Evolutionary conservation across 2,888 invertebrate species (phyloP), one percentile per base, ranked within the genome.

Genomic region (Tolmerus cingulatus): DNA sequence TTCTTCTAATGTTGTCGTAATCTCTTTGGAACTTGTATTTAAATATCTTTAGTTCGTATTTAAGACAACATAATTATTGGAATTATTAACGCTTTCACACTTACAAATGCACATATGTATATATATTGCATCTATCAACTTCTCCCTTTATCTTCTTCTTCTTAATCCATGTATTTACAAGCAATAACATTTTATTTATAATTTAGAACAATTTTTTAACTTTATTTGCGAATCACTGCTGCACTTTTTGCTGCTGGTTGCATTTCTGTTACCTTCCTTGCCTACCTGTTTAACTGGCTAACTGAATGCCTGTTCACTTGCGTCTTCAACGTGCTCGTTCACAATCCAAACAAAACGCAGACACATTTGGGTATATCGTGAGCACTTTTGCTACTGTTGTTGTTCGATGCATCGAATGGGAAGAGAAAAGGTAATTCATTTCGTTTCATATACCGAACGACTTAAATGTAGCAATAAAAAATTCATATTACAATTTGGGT

Each of bases 151-250:
- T 5, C 19, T 2, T 8, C 74, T 66, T 40, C 84, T 8, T 5
- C 19, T 2, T 8, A 37, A 40, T 57, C 16, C 14, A 30, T 74
- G 74, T 74, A 66, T 84, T 66, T 66, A 84, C 14, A 40, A 84
- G 84, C 84, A 84, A 84, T 66, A 40, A 84, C 74, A 84, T 66
- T 84, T 84, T 40, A 84, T 84, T 66, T 84, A 84, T 84, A 84
- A 66, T 66, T 84, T 66, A 74, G 74, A 66, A 84, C 74, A 84
- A 84, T 84, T 84, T 66, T 34, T 23, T 37, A 74, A 40, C 23
- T 66, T 23, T 84, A 27, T 81, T 81, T 30, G 16, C 14, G 84
- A 84, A 84, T 74, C 74, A 74, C 66, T 66, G 27, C 8, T 66
- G 27, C 84, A 84, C 66, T 84, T 84, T 40, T 27, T 55, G 30